These are phyloP conservation scores for Orthosia incerta DNA, from an alignment of 2,888 invertebrate species.

Conservation along the genomic window DNA sequence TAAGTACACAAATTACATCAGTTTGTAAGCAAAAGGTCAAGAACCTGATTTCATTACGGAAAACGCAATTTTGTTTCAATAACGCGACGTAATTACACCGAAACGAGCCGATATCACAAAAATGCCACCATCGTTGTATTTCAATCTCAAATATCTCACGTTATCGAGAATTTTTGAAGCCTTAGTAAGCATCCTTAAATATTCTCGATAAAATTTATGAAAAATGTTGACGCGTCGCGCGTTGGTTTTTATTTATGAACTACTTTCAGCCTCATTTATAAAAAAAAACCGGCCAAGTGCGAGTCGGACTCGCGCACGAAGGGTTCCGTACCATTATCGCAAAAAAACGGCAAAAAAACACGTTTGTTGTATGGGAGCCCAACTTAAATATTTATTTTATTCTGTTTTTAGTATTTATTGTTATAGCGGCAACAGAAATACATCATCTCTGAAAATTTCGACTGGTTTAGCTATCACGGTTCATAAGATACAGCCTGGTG, in stretches of 20 bases:
- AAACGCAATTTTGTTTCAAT: neutral
- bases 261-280: no score
- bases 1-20: neutral
- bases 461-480: no score
- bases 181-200: conserved; percentile 6
- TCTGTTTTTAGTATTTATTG: no score
- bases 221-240: neutral
- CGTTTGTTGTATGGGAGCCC: no score
- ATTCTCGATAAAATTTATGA: neutral
- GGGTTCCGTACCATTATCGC: no score
- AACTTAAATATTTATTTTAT: no score
- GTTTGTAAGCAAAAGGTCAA: neutral
- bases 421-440: no score
- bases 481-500: no score
- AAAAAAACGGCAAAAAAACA: no score
- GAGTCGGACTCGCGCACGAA: no score
- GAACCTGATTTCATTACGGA: neutral
- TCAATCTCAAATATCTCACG: conserved; percentile 7
- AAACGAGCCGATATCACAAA: conserved; percentile 7
- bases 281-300: no score
- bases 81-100: neutral
- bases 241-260: neutral
- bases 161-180: neutral
- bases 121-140: neutral
- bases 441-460: no score